Evolutionary conservation across 2,797 vertebrate genomes (phyloP).

Genomic region (Thaleichthys pacificus): DNA sequence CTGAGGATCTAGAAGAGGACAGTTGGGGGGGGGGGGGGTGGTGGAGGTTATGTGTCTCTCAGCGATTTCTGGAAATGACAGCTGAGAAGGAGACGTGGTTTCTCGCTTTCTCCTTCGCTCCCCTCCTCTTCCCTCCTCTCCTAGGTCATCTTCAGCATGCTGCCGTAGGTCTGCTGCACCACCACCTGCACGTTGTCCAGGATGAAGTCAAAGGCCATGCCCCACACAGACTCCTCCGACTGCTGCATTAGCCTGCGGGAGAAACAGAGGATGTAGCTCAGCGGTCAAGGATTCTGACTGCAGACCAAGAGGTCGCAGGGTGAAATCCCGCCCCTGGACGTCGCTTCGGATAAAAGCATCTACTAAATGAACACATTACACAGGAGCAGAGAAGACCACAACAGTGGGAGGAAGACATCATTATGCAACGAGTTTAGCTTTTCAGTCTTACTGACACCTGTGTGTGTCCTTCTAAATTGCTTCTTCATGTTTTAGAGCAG

Average conservation of each 20-base stretch:
- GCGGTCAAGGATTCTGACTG: too few species aligned
- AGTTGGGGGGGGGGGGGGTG: not conserved
- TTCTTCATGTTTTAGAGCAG: too few species aligned
- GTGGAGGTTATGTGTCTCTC: not conserved
- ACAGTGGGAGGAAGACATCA: too few species aligned
- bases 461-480: too few species aligned
- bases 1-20: not conserved
- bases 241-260: conserved; percentile 90
- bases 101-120: not conserved
- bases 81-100: conserved; percentile 17
- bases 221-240: conserved; percentile 96
- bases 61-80: not conserved
- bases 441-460: too few species aligned
- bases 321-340: too few species aligned
- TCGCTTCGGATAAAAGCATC: too few species aligned
- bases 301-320: too few species aligned
- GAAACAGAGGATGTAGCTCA: not conserved
- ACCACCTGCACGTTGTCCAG: conserved; percentile 98
- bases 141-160: conserved; percentile 93
- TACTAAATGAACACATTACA: too few species aligned
- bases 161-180: conserved; percentile 94
- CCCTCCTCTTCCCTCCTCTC: conserved; percentile 15
- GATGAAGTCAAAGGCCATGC: conserved; percentile 99
- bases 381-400: too few species aligned
- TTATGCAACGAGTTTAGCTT: too few species aligned